Evolutionary conservation across 2,888 invertebrate species (phyloP).

Genomic region (Rhagonycha fulva): DNA sequence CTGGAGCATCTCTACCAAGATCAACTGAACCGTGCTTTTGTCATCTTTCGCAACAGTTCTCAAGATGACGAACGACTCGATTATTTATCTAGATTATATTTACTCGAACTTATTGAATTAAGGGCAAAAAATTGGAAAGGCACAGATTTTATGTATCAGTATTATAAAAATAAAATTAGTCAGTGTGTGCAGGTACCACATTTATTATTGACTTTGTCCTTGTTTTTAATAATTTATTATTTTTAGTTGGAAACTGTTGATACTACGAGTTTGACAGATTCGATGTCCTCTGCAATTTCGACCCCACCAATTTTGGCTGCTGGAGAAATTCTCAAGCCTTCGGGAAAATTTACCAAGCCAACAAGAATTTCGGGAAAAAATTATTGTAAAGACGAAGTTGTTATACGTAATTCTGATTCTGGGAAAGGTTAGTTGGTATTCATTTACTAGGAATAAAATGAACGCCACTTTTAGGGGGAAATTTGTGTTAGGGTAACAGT

Average conservation of each 20-base stretch:
- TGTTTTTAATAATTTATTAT: neutral
- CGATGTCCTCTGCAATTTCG: slow-evolving; percentile 55
- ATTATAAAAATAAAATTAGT: slow-evolving; percentile 68
- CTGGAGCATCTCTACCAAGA: slow-evolving; percentile 83
- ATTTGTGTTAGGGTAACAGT: neutral
- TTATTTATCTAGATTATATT: slow-evolving; percentile 81
- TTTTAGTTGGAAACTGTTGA: slow-evolving; percentile 48
- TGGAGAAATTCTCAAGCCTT: slow-evolving; percentile 84
- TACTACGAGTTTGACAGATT: slow-evolving; percentile 56
- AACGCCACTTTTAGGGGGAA: neutral
- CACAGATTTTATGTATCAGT: slow-evolving; percentile 81
- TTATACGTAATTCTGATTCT: slow-evolving; percentile 92
- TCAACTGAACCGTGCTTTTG: slow-evolving; percentile 82
- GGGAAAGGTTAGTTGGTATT: slow-evolving; percentile 78
- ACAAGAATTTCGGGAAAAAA: slow-evolving; percentile 91
- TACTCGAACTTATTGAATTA: slow-evolving; percentile 91
- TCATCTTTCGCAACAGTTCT: slow-evolving; percentile 86
- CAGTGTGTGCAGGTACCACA: slow-evolving; percentile 26
- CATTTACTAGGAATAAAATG: neutral
- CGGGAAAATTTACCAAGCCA: slow-evolving; percentile 86
- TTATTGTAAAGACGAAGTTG: slow-evolving; percentile 93
- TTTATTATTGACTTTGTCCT: neutral
- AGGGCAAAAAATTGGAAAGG: slow-evolving; percentile 91
- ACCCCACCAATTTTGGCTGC: slow-evolving; percentile 69
- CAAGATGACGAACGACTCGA: slow-evolving; percentile 87